A percentile compares a stretch with the other conserved stretches of the same genome.
Conservation (phyloP, 2,113 vertebrate species). For the Manacus vitellinus region DNA sequence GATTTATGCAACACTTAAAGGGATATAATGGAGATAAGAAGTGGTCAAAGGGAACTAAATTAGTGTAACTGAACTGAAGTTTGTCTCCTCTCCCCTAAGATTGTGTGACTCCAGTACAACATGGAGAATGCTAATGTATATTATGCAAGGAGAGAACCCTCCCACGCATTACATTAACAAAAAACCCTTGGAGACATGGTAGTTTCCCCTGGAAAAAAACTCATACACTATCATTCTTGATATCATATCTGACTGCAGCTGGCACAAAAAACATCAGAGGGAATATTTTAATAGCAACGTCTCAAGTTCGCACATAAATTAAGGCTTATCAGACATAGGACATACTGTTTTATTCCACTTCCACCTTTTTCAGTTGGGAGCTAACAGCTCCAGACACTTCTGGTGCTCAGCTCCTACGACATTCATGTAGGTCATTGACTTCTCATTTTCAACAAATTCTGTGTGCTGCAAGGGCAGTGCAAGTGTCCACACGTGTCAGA, state of each 20-base stretch:
- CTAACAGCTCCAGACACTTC: neutral
- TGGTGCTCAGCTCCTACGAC: neutral
- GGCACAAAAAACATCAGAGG: conserved; percentile 12
- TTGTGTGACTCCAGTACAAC: neutral
- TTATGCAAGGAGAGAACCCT: conserved; percentile 47
- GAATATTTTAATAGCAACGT: neutral
- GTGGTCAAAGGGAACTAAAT: conserved; percentile 5
- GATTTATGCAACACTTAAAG: neutral
- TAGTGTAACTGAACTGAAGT: neutral
- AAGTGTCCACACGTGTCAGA: neutral
- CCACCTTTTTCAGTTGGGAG: neutral
- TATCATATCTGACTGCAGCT: neutral
- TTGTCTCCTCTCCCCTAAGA: neutral
- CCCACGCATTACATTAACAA: neutral
- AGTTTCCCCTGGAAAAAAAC: neutral
- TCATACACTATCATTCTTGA: neutral
- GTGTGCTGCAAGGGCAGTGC: neutral
- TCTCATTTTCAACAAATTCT: neutral
- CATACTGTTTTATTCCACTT: neutral
- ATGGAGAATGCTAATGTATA: neutral
- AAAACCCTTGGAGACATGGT: neutral
- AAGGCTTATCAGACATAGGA: neutral
- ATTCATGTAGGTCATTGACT: neutral
- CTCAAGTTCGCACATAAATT: neutral
- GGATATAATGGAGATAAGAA: neutral